Evolutionary conservation across 2,797 vertebrate genomes (phyloP).

Genomic region (Knipowitschia caucasica): DNA sequence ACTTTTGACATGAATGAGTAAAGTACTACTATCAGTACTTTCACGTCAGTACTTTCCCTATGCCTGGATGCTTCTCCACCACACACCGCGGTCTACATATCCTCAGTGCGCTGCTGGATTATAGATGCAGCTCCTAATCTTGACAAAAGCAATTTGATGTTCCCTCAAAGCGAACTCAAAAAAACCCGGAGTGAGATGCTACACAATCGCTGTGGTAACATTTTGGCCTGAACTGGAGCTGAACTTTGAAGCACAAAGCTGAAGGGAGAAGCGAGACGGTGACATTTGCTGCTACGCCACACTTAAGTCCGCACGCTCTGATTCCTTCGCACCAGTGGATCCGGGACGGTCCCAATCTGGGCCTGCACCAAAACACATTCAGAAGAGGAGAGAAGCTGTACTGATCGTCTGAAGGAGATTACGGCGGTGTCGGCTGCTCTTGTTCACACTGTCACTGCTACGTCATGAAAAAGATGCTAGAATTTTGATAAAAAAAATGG

Average conservation of each 20-base stretch:
- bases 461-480: too few species aligned
- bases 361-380: not conserved
- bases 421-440: too few species aligned
- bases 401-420: too few species aligned
- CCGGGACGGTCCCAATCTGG: not conserved
- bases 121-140: not conserved
- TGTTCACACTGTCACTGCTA: too few species aligned
- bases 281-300: conserved; percentile 1
- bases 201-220: conserved; percentile 7
- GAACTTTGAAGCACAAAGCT: conserved; percentile 4
- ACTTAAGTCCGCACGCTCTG: not conserved
- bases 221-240: conserved; percentile 13
- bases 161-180: not conserved
- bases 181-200: not conserved
- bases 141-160: not conserved
- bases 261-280: not conserved
- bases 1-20: too few species aligned
- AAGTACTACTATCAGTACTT: too few species aligned
- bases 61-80: not conserved
- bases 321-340: not conserved
- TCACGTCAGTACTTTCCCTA: not conserved
- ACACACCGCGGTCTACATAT: not conserved
- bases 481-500: too few species aligned
- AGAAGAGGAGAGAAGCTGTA: too few species aligned
- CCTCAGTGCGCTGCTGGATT: not conserved